Conservation (phyloP, 2,888 invertebrate genomes). For the Pheosia tremula region DNA sequence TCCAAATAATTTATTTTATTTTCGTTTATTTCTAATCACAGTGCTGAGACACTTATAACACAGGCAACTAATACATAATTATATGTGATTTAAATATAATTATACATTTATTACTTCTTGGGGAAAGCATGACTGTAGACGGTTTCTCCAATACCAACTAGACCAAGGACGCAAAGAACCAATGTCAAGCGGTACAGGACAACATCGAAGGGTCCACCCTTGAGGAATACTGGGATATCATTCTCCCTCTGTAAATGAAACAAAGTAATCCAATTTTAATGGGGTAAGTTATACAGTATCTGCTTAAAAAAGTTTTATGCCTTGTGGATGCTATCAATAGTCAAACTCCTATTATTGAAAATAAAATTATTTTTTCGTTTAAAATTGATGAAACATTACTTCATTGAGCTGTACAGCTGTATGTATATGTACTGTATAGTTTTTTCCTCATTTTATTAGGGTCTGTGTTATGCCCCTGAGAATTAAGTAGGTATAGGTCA, state of each 20-base stretch:
- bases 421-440: too few relatives aligned
- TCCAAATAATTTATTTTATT: slow-evolving; percentile 22
- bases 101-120: slow-evolving; percentile 60
- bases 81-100: slow-evolving; percentile 37
- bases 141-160: slow-evolving; percentile 68
- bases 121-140: slow-evolving; percentile 68
- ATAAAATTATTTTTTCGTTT: too few relatives aligned
- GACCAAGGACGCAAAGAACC: slow-evolving; percentile 65
- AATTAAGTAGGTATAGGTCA: neutral
- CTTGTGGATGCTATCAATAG: too few relatives aligned
- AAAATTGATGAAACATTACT: too few relatives aligned
- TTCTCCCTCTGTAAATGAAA: slow-evolving; percentile 79
- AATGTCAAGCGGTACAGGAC: slow-evolving; percentile 76
- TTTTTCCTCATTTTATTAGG: too few relatives aligned
- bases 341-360: too few relatives aligned
- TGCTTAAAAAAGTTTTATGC: too few relatives aligned
- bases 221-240: slow-evolving; percentile 84
- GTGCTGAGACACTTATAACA: slow-evolving; percentile 53
- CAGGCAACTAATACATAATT: slow-evolving; percentile 62
- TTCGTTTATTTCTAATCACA: slow-evolving; percentile 57
- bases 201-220: slow-evolving; percentile 82
- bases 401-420: too few relatives aligned
- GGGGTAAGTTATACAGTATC: neutral
- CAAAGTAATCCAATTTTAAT: neutral
- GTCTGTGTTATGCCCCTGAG: neutral